Percentiles rank a stretch among this genome's conserved stretches.
phyloP scores from a whole-genome alignment of 2,888 invertebrate genomes.

The Dynastes tityus region DNA sequence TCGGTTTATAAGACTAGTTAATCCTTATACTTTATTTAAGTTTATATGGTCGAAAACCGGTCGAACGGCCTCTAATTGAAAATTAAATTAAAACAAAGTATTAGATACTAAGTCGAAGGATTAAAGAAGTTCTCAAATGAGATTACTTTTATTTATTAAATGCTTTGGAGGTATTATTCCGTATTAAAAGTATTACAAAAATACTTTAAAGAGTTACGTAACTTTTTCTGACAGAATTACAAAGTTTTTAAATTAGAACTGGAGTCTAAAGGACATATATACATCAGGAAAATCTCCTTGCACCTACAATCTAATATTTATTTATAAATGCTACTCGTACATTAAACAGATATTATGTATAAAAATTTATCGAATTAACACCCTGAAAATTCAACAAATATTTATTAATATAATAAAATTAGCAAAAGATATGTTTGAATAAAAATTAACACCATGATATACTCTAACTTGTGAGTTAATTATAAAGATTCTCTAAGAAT shows the following conservation, averaged over 20 bases:
- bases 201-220: not conserved
- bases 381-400: conserved; percentile 18
- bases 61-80: not conserved
- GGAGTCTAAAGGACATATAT: too few relatives aligned
- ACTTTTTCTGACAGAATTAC: not conserved
- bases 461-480: conserved; percentile 14
- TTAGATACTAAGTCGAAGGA: not conserved
- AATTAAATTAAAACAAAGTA: conserved; percentile 13
- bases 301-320: conserved; percentile 8
- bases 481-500: conserved; percentile 10
- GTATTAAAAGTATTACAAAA: not conserved
- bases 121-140: conserved; percentile 4
- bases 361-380: conserved; percentile 15
- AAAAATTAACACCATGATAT: conserved; percentile 17
- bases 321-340: conserved; percentile 12
- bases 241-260: too few relatives aligned
- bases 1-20: conserved; percentile 1
- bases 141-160: conserved; percentile 9
- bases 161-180: not conserved
- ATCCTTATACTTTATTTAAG: conserved; percentile 13
- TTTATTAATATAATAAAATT: conserved; percentile 30
- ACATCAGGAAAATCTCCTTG: not conserved
- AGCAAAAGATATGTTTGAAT: conserved; percentile 12
- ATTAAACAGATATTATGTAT: conserved; percentile 14
- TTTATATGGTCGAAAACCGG: conserved; percentile 17